These are phyloP conservation scores for Nannobrachium achirus DNA, from an alignment of 2,113 vertebrate species.

Conservation along the genomic window DNA sequence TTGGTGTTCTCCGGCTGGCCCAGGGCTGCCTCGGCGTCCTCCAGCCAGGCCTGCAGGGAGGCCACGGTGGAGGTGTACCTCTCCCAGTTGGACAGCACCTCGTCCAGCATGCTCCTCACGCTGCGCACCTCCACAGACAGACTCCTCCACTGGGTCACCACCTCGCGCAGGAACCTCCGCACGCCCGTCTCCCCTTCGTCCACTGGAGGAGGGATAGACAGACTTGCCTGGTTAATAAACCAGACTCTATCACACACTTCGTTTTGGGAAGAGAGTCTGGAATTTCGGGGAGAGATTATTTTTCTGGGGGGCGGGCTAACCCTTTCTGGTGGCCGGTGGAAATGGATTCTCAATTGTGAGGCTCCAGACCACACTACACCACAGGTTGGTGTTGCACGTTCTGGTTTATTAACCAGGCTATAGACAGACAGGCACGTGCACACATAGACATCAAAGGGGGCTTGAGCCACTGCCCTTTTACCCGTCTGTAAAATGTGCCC, in stretches of 20 bases:
- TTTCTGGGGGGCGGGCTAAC: too few species aligned
- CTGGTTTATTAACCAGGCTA: too few species aligned
- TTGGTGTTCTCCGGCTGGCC: constrained; percentile 87
- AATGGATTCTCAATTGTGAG: too few species aligned
- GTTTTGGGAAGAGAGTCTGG: too few species aligned
- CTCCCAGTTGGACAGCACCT: constrained; percentile 93
- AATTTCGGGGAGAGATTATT: too few species aligned
- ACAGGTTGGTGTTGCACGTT: too few species aligned
- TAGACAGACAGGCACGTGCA: constrained; percentile 5
- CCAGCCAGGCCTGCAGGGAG: constrained; percentile 91
- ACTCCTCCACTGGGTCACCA: constrained; percentile 92
- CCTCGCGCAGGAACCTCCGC: constrained; percentile 89
- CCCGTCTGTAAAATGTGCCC: too few species aligned
- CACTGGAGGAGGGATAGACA: constrained; percentile 67
- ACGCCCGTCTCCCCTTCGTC: constrained; percentile 88
- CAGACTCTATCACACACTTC: too few species aligned
- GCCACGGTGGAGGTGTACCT: constrained; percentile 86
- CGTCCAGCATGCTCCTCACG: constrained; percentile 93
- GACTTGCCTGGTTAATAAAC: too few species aligned
- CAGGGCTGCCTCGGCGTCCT: constrained; percentile 89
- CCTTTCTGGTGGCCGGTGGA: too few species aligned
- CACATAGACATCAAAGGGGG: constrained; percentile 13
- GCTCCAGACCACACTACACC: too few species aligned
- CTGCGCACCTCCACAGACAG: constrained; percentile 93
- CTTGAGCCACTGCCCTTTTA: too few species aligned